Evolutionary conservation across 2,888 invertebrate genomes (phyloP), one percentile per base, ranked within the genome.

Genomic region (Serripes groenlandicus): DNA sequence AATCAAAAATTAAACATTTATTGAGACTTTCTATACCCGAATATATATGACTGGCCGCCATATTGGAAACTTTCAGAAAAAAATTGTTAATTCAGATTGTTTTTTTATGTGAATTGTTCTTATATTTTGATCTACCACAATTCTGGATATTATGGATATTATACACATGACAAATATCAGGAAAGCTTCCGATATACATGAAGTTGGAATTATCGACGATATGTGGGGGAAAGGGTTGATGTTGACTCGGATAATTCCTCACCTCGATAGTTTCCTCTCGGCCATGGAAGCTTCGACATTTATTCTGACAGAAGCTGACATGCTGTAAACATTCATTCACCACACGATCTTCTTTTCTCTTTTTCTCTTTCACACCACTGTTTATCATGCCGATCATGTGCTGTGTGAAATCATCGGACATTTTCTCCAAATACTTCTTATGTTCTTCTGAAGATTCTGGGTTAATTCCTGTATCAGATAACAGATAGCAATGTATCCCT

Each of bases 251-350:
- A n/a, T 52, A 49, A 4, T 42, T 23, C n/a, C 75, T 58, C 79
- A 92, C 93, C 83, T 96, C 95, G 88, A 97, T 95, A 79, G 97
- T 96, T 93, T 96, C 96, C 93, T 97, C 96, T 92, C 97, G 94
- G 94, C 96, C 96, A 92, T 97, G 95, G 92, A 97, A 97, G 95
- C 97, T 96, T 93, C 96, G 96, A 86, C 96, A 96, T 83, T 96
- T 96, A 93, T 96, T 96, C 95, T 97, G 96, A 94, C 97, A 96
- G 95, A 97, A 96, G 89, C 96, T 95, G 73, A 97, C 96, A 94
- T 98, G 97, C 94, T 97, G 97, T 92, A 96, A 96, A 78, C 97
- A 95, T 92, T 97, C 97, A 88, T 96, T 96, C 91, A 97, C 96
- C 74, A 95, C 88, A 7, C 91, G 90, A 54, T 94, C 96, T 73